phyloP scores from a whole-genome alignment of 2,113 vertebrate species.

The Zapornia atra region DNA sequence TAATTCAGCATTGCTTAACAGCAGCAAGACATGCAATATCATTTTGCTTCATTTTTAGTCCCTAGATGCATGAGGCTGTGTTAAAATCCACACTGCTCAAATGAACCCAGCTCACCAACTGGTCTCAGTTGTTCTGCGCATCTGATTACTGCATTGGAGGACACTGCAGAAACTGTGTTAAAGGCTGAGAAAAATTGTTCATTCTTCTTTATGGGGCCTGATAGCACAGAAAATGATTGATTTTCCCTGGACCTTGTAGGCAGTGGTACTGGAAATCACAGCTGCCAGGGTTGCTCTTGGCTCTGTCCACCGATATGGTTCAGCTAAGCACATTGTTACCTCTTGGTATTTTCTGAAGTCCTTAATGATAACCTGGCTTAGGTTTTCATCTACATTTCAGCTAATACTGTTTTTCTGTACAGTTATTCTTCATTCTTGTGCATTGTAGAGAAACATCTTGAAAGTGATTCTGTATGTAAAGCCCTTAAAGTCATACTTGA shows the following conservation, averaged over 20 bases:
- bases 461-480: neutral
- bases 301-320: neutral
- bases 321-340: neutral
- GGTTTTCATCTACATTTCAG: neutral
- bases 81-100: neutral
- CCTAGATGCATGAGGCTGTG: neutral
- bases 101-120: neutral
- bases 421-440: neutral
- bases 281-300: neutral
- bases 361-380: neutral
- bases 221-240: neutral
- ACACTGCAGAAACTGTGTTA: neutral
- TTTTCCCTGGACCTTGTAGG: neutral
- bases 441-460: neutral
- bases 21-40: neutral
- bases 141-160: neutral
- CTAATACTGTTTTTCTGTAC: neutral
- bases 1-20: neutral
- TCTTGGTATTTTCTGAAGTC: neutral
- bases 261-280: neutral
- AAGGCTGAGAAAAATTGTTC: neutral
- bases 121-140: neutral
- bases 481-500: neutral
- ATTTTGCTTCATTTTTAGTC: neutral
- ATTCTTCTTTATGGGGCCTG: neutral